Evolutionary conservation across 2,888 invertebrate species (phyloP), one percentile per base, ranked within the genome.

Genomic region (Pammene fasciana): DNA sequence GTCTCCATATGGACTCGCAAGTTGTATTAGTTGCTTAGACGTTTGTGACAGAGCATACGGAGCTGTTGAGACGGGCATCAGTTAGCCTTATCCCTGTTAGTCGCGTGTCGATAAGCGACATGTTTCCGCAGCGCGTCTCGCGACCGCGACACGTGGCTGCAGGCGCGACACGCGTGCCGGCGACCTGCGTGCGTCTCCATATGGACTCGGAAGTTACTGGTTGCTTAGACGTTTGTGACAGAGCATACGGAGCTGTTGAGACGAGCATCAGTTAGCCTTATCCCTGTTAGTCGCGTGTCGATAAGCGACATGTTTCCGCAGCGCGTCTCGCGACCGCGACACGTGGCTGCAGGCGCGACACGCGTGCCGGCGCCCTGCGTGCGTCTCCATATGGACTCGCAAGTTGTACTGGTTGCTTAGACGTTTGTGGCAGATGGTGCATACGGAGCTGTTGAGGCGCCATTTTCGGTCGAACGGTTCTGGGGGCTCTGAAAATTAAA

Each of bases 371-470:
- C 97, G 95, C 75, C 97, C 97, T 80, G 97, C 96, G 86, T 97
- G 97, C 18, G 97, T 97, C 82, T 97, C 97, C 95, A 97, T 95
- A 81, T 97, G 97, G 71, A 97, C 97, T 71, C 97, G 94, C 77
- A 97, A 88, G 86, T 97, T 97, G 92, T 97, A 97, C 86, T 97
- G 97, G 89, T 97, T 97, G 85, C 97, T 97, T 60, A 97, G 92
- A 70, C 97, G 96, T 85, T 97, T 97, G 82, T 97, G 96, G 87
- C 97, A 97, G 64, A 97, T 94, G 71, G 95, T 95, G 86, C 97
- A 97, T 14, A 96, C 95, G 6, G 96, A 90, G 68, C 83, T 83
- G 70, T 82, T 81, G 5, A 82, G 68, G 0, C 90, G 86, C 88
- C 87, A 91, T 75, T 89, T 90, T 64, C 87, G 79, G 70, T 87